phyloP scores from a whole-genome alignment of 2,888 invertebrate genomes.

The Agriotes lineatus region DNA sequence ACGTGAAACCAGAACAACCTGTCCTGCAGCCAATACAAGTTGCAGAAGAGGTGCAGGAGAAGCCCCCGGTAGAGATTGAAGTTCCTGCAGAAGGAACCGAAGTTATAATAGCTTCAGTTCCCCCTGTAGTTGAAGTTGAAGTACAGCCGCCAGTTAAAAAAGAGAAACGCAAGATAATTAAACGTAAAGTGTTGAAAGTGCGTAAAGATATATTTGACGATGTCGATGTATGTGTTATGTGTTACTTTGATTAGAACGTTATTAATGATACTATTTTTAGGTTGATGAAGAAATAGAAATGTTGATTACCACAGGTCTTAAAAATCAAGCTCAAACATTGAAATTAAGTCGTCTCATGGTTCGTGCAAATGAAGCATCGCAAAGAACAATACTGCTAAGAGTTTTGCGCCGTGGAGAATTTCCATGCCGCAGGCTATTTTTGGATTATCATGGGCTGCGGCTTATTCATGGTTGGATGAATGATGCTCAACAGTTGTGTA shows the following conservation, averaged over 20 bases:
- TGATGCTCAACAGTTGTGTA: constrained; percentile 70
- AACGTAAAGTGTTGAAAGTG: constrained; percentile 58
- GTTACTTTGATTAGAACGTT: constrained; percentile 33
- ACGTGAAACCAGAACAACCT: constrained; percentile 61
- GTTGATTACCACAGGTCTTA: constrained; percentile 81
- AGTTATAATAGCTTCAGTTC: constrained; percentile 62
- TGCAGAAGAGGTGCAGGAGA: constrained; percentile 37
- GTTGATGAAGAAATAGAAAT: constrained; percentile 91
- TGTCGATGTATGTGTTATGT: constrained; percentile 68
- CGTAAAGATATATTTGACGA: constrained; percentile 72
- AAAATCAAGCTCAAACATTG: constrained; percentile 91
- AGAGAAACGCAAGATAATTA: constrained; percentile 52
- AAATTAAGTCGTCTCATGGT: constrained; percentile 93
- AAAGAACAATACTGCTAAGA: constrained; percentile 81
- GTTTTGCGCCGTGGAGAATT: constrained; percentile 84
- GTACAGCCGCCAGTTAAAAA: constrained; percentile 62
- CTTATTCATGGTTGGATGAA: constrained; percentile 95
- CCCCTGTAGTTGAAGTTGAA: constrained; percentile 39
- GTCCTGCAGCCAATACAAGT: constrained; percentile 18
- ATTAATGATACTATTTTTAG: constrained; percentile 64
- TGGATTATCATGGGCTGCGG: constrained; percentile 93
- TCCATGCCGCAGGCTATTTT: constrained; percentile 87
- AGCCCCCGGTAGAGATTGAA: constrained; percentile 35
- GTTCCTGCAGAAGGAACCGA: constrained; percentile 63
- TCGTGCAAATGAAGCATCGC: constrained; percentile 85